Conservation (phyloP, 2,113 vertebrate genomes). For the Nerophis ophidion region DNA sequence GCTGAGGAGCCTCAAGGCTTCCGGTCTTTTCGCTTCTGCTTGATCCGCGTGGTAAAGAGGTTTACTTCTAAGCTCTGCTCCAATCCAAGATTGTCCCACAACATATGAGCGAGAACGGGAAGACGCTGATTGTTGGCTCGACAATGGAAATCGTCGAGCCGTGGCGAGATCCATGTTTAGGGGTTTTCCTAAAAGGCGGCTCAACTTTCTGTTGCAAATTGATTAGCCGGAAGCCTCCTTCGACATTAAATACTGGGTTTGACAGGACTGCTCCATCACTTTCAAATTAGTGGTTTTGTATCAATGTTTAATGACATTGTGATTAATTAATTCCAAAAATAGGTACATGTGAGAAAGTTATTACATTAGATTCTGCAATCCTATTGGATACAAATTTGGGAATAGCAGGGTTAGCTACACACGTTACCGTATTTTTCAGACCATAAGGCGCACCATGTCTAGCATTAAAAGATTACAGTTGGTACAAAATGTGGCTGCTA, state of each 20-base stretch:
- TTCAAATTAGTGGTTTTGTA: not conserved
- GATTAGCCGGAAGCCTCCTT: conserved; percentile 33
- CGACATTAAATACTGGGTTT: conserved; percentile 18
- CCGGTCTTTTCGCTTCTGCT: conserved; percentile 32
- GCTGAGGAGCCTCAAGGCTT: conserved; percentile 19
- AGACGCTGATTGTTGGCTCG: conserved; percentile 41
- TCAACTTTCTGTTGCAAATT: conserved; percentile 33
- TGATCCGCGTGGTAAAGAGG: conserved; percentile 52
- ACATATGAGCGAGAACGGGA: conserved; percentile 16
- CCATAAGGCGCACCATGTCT: too few relatives aligned
- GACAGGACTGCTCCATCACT: conserved; percentile 19
- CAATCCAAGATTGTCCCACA: conserved; percentile 29
- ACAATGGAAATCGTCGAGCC: conserved; percentile 26
- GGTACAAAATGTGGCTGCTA: too few relatives aligned
- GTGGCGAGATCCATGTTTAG: conserved; percentile 34
- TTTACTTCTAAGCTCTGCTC: conserved; percentile 47
- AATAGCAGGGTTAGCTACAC: too few relatives aligned
- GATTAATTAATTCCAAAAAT: too few relatives aligned
- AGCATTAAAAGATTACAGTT: too few relatives aligned
- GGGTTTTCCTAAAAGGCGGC: conserved; percentile 33
- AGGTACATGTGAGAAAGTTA: too few relatives aligned
- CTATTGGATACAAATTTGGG: too few relatives aligned
- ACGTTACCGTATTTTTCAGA: too few relatives aligned
- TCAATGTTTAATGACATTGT: conserved; percentile 3
- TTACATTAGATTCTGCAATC: too few relatives aligned